Evolutionary conservation across 2,888 invertebrate genomes (phyloP).

Genomic region (Pyrochroa serraticornis): DNA sequence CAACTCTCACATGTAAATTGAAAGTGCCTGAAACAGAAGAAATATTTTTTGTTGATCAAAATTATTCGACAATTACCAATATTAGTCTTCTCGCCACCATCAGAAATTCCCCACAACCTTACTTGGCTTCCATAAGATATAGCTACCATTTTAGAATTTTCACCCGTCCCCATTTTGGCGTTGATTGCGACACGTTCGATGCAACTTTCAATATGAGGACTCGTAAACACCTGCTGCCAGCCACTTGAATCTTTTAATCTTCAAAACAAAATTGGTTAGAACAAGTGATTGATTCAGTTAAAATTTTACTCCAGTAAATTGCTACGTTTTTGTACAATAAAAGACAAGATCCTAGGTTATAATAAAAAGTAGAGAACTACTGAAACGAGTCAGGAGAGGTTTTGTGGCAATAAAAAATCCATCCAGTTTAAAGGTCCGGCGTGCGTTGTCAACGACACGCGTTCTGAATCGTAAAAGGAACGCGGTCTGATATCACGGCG

Average conservation of each 20-base stretch:
- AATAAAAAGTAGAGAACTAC: too few relatives aligned
- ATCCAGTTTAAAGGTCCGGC: too few relatives aligned
- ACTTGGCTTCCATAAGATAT: constrained; percentile 80
- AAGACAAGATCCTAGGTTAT: too few relatives aligned
- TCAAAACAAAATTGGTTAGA: constrained; percentile 2
- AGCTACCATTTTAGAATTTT: constrained; percentile 79
- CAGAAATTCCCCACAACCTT: constrained; percentile 79
- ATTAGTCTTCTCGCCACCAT: constrained; percentile 75
- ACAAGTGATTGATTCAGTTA: not conserved
- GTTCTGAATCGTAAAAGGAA: too few relatives aligned
- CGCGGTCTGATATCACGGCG: too few relatives aligned
- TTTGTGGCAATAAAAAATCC: too few relatives aligned
- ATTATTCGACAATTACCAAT: constrained; percentile 60
- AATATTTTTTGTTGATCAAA: constrained; percentile 10
- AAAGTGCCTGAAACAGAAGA: constrained; percentile 72
- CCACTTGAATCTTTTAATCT: constrained; percentile 94
- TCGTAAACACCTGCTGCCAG: constrained; percentile 95
- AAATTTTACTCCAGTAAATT: not conserved
- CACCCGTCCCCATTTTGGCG: constrained; percentile 65
- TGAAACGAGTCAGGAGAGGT: too few relatives aligned
- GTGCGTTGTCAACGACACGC: too few relatives aligned
- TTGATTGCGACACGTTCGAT: constrained; percentile 94
- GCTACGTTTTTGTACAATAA: constrained; percentile 4
- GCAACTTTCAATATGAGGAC: constrained; percentile 85
- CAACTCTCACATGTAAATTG: constrained; percentile 89